phyloP scores from a whole-genome alignment of 1,140 invertebrate genomes.

The Pogonognathellus flavescens region DNA sequence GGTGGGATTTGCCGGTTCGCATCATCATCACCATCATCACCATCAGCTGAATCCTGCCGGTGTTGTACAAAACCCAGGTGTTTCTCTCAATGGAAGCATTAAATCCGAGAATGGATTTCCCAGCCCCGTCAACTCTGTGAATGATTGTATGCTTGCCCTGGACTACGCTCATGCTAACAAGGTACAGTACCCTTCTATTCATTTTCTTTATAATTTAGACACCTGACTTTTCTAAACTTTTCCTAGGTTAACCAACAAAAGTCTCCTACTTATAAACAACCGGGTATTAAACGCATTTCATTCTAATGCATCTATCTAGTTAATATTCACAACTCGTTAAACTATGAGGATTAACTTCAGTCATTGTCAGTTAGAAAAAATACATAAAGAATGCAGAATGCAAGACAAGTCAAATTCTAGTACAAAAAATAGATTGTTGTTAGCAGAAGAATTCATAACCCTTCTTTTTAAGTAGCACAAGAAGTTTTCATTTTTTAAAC shows the following conservation, averaged over 20 bases:
- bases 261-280: no score
- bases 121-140: slow-evolving; percentile 67
- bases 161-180: slow-evolving; percentile 80
- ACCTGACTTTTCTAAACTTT: background rate
- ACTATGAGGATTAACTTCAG: no score
- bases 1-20: slow-evolving; percentile 69
- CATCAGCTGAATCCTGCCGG: slow-evolving; percentile 59
- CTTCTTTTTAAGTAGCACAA: no score
- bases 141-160: slow-evolving; percentile 80
- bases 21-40: slow-evolving; percentile 62
- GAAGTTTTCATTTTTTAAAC: no score
- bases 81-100: slow-evolving; percentile 56
- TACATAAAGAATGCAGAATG: no score
- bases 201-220: background rate
- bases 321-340: no score
- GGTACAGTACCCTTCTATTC: slow-evolving; percentile 70
- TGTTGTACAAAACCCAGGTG: slow-evolving; percentile 53
- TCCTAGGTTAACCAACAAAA: background rate
- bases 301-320: no score
- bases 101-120: slow-evolving; percentile 78
- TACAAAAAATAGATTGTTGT: no score
- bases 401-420: no score
- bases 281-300: no score
- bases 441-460: no score
- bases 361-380: no score